A percentile compares a stretch with the other conserved stretches of the same genome.
Evolutionary conservation across 2,113 vertebrate genomes (phyloP).

Genomic region (Grammomys dolichurus): DNA sequence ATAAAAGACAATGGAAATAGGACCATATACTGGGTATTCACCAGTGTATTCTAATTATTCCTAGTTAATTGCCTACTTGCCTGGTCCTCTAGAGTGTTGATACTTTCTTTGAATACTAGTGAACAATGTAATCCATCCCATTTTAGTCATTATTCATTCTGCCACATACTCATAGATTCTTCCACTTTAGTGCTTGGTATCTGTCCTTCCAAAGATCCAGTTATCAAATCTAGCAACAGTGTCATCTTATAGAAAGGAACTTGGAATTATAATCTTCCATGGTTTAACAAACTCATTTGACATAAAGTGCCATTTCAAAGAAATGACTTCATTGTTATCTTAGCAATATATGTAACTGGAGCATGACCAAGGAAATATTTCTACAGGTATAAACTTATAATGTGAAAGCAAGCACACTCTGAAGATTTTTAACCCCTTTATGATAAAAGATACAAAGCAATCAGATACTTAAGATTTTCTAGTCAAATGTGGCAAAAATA

Average conservation of each 20-base stretch:
- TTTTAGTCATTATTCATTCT: slow-evolving; percentile 47
- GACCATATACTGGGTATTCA: slow-evolving; percentile 38
- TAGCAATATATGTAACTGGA: slow-evolving; percentile 47
- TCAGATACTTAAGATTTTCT: slow-evolving; percentile 35
- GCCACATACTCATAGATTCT: slow-evolving; percentile 25
- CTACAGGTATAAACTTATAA: slow-evolving; percentile 33
- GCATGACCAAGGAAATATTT: slow-evolving; percentile 42
- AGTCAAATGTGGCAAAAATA: slow-evolving; percentile 44
- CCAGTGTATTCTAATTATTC: slow-evolving; percentile 53
- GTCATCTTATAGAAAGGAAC: slow-evolving; percentile 29
- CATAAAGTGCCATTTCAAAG: slow-evolving; percentile 28
- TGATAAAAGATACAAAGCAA: slow-evolving; percentile 41
- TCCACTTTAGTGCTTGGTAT: slow-evolving; percentile 44
- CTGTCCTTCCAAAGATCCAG: slow-evolving; percentile 40
- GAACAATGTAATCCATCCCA: neutral
- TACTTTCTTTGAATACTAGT: slow-evolving; percentile 45
- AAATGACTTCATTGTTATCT: neutral
- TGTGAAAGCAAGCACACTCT: slow-evolving; percentile 11
- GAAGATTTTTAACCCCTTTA: slow-evolving; percentile 33
- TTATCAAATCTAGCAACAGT: slow-evolving; percentile 49
- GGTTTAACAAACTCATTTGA: slow-evolving; percentile 40
- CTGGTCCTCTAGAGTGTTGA: slow-evolving; percentile 9
- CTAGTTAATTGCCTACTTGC: neutral
- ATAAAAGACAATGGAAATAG: slow-evolving; percentile 43
- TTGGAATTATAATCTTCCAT: slow-evolving; percentile 44